Conservation (phyloP, 2,888 invertebrate genomes). For the Archaeoteleia sp. region DNA sequence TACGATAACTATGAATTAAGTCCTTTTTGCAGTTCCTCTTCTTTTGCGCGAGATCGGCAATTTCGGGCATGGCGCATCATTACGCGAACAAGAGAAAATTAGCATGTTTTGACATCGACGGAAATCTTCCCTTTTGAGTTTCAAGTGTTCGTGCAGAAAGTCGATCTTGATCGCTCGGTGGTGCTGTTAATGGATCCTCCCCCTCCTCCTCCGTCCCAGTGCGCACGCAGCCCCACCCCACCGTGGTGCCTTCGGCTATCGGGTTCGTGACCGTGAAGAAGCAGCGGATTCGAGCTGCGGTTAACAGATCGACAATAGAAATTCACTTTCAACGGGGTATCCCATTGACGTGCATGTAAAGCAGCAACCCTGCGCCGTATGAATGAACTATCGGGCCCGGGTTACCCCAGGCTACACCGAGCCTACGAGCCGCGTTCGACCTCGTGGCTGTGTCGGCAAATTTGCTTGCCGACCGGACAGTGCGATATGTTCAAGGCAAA, state of each 20-base stretch:
- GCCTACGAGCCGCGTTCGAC: slow-evolving; percentile 20
- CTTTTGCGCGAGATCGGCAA: slow-evolving; percentile 1
- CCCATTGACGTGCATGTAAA: slow-evolving; percentile 66
- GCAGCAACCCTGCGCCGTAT: slow-evolving; percentile 46
- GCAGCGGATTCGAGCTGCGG: slow-evolving; percentile 26
- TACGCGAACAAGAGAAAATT: slow-evolving; percentile 15
- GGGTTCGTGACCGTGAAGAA: slow-evolving; percentile 33
- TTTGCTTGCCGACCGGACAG: neutral
- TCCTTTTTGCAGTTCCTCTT: neutral
- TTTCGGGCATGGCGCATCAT: slow-evolving; percentile 7
- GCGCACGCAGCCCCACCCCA: neutral
- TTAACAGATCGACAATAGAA: slow-evolving; percentile 51
- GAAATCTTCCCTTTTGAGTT: slow-evolving; percentile 10
- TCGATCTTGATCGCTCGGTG: slow-evolving; percentile 6
- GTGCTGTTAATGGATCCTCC: slow-evolving; percentile 12
- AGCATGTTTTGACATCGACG: slow-evolving; percentile 14
- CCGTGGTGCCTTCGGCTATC: slow-evolving; percentile 26
- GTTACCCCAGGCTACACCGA: slow-evolving; percentile 36
- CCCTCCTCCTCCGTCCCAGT: neutral
- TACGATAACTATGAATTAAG: neutral
- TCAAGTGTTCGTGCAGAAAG: slow-evolving; percentile 23
- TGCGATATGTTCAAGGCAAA: too few relatives aligned
- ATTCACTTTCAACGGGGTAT: slow-evolving; percentile 54
- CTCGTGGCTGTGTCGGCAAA: slow-evolving; percentile 18
- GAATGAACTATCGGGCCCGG: slow-evolving; percentile 45